Conservation (phyloP, 2,888 invertebrate genomes). For the Thera obeliscata region DNA sequence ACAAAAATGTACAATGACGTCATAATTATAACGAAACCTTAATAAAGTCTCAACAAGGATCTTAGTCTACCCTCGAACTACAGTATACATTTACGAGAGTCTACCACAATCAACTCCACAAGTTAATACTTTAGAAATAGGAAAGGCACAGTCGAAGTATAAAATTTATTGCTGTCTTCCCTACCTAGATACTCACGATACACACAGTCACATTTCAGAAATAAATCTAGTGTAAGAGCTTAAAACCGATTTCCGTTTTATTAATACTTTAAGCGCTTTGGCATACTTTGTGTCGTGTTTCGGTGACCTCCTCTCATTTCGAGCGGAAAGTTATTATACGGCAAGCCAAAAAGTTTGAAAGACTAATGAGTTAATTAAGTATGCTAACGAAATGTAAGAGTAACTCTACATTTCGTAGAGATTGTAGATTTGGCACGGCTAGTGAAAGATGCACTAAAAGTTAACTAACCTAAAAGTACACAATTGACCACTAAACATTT, state of each 20-base stretch:
- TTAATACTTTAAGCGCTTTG: constrained; percentile 45
- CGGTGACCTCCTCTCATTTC: constrained; percentile 38
- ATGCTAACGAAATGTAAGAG: constrained; percentile 42
- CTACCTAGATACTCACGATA: constrained; percentile 72
- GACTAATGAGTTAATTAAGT: constrained; percentile 44
- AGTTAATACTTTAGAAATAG: constrained; percentile 83
- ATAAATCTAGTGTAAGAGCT: constrained; percentile 48
- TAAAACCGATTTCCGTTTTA: constrained; percentile 45
- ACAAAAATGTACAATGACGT: constrained; percentile 55
- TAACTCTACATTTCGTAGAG: constrained; percentile 40
- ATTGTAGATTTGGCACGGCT: constrained; percentile 75
- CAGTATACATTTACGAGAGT: constrained; percentile 73
- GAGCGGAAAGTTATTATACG: constrained; percentile 44
- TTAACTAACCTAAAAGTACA: constrained; percentile 41
- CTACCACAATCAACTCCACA: constrained; percentile 74
- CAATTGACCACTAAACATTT: constrained; percentile 47
- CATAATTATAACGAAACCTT: constrained; percentile 54
- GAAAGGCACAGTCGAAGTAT: constrained; percentile 85
- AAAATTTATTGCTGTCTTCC: constrained; percentile 83
- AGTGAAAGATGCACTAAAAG: constrained; percentile 53
- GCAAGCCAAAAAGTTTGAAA: constrained; percentile 49
- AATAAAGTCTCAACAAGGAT: constrained; percentile 66
- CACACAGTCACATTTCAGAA: constrained; percentile 48
- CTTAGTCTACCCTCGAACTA: constrained; percentile 63
- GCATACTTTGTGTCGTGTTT: constrained; percentile 45